Evolutionary conservation across 2,113 vertebrate species (phyloP), one percentile per base, ranked within the genome.

Genomic region (Rhombomys opimus): DNA sequence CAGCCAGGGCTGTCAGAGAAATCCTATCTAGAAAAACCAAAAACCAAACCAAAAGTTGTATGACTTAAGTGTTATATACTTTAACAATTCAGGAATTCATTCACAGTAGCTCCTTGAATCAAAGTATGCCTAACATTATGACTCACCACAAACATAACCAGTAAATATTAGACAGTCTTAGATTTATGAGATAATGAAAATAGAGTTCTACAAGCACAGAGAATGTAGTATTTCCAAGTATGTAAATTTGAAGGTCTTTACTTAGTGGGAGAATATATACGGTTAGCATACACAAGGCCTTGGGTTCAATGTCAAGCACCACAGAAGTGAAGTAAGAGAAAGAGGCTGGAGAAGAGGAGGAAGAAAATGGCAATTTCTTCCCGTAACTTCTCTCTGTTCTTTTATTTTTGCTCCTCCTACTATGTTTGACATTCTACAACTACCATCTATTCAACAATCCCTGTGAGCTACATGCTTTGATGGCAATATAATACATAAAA

Each of bases 41-140:
- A 68, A 15, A 32, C 1, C 7, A 14, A 68, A 30, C 27, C 30
- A 30, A 54, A 92, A 73, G 70, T 38, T 80, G 70, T 52, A 75
- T 30, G 20, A 13, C 72, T 72, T 92, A 80, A 35, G 12, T 61
- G 6, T 87, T 76, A 87, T 85, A 65, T 65, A 89, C 87, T 89
- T 84, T 41, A 89, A 89, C 78, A 89, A 86, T 92, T 94, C 27
- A 92, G 77, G 38, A 82, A 92, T 54, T 95, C 8, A 92, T 32
- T 77, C 25, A 81, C 27, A 52, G 87, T 9, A 57, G 2, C 32
- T 52, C 91, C 78, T 90, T 63, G 76, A 94, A 93, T 76, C 59
- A 95, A 92, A 17, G 41, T 10, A 15, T 3, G 91, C 35, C 52
- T 65, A 94, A 90, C 9, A 92, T 2, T 59, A 63, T 75, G 93